A percentile compares a stretch with the other conserved stretches of the same genome.
Conservation (phyloP, 2,113 vertebrate genomes). For the Ophiodon elongatus region DNA sequence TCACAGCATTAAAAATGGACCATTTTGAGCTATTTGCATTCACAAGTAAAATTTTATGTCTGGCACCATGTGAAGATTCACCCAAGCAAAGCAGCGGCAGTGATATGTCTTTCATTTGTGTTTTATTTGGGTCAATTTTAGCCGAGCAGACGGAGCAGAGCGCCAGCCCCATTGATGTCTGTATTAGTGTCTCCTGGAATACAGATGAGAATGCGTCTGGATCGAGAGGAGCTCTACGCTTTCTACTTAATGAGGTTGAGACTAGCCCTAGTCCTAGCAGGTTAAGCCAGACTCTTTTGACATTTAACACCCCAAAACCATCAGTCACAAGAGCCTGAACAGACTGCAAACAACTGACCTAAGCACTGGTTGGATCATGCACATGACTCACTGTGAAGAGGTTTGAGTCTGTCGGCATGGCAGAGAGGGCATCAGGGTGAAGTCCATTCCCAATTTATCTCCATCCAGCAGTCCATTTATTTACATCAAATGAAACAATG, state of each 20-base stretch:
- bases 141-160: conserved; percentile 50
- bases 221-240: conserved; percentile 49
- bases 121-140: conserved; percentile 51
- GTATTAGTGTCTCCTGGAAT: conserved; percentile 55
- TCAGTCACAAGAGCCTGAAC: conserved; percentile 56
- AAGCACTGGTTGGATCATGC: background rate
- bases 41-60: conserved; percentile 17
- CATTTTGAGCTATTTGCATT: conserved; percentile 16
- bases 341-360: conserved; percentile 49
- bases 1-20: conserved; percentile 19
- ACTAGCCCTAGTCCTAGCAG: conserved; percentile 43
- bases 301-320: conserved; percentile 60
- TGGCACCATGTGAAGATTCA: conserved; percentile 12
- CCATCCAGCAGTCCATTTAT: background rate
- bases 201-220: conserved; percentile 63
- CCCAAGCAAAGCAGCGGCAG: conserved; percentile 25
- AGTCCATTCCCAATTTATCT: conserved; percentile 31
- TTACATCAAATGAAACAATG: background rate
- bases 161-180: conserved; percentile 47
- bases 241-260: conserved; percentile 70
- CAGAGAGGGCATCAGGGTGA: background rate
- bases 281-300: conserved; percentile 48
- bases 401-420: background rate
- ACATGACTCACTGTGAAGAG: conserved; percentile 26
- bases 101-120: conserved; percentile 33